Conservation (phyloP, 2,113 vertebrate genomes). For the Sula dactylatra region DNA sequence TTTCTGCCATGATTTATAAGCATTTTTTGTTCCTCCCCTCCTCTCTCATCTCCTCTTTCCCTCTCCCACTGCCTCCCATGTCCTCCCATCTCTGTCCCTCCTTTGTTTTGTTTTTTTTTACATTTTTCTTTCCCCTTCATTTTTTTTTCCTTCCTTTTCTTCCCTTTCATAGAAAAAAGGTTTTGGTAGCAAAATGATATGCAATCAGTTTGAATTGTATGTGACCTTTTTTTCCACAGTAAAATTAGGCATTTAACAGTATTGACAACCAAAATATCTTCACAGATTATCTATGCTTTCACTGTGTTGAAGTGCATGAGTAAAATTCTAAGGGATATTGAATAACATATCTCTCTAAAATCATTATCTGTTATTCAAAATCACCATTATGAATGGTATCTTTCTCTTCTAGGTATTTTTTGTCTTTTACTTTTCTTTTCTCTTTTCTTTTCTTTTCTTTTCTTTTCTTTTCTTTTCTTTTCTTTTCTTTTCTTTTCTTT, state of each 20-base stretch:
- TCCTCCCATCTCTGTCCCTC: too few species aligned
- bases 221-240: background rate
- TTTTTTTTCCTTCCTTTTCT: background rate
- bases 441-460: too few species aligned
- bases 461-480: too few species aligned
- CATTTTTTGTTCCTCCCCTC: background rate
- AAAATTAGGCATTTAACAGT: background rate
- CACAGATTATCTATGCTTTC: background rate
- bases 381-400: background rate
- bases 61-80: too few species aligned
- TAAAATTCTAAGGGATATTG: background rate
- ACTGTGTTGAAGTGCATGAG: background rate
- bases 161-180: background rate
- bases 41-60: background rate
- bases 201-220: background rate
- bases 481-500: too few species aligned
- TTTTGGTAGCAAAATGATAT: background rate
- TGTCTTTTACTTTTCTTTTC: too few species aligned
- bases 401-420: background rate
- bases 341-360: background rate
- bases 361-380: background rate
- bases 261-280: background rate
- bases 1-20: background rate
- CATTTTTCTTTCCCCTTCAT: accelerated
- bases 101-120: too few species aligned